Base-by-base conservation (phyloP, 2,113 vertebrate species). In the Hassar affinis region DNA sequence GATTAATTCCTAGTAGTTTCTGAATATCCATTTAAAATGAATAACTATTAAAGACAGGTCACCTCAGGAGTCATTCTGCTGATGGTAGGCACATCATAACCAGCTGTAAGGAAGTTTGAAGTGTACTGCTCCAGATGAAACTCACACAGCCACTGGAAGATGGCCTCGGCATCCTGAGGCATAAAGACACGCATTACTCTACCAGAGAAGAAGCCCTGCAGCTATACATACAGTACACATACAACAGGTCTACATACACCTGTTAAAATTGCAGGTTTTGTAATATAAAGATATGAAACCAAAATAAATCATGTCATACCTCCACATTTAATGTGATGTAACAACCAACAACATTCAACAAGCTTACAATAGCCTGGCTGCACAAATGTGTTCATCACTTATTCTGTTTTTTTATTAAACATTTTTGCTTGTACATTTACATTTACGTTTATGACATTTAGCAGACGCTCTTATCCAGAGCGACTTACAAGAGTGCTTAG, bases 31-130 rank as follows among this genome's bases (percentile, higher is more conserved):
- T 68, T 68, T 33, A 68, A 22, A 2, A 20, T 7, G n/a, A 38
- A 68, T 68, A 20, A 68, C 17, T 15, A 30, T n/a, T n/a, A n/a
- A n/a, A n/a, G n/a, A 57, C 42, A 72, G 30, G n/a, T 83, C 42
- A 99, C 98, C 97, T 99, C 97, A 0, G 98, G 98, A 0, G 98
- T 99, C 97, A 99, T 99, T 71, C 98, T 94, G 90, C 97, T 99
- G 91, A 99, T 98, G 68, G 98, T 99, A 1, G 96, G 97, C 35
- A 99, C 97, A 0, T 99, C 98, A 0, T 99, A 99, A 30, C 97
- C 97, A 0, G 96, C 95, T 0, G 86, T 96, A 84, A 99, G 92
- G 88, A 99, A 99, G 94, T 97, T 97, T 62, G 89, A 86, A 0
- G 94, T 96, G 89, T 99, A 99, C 0, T 95, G 95, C 87, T 99